Percentiles rank a stretch among this genome's conserved stretches.
Conservation (phyloP, 2,113 vertebrate genomes). For the Sterna hirundo region DNA sequence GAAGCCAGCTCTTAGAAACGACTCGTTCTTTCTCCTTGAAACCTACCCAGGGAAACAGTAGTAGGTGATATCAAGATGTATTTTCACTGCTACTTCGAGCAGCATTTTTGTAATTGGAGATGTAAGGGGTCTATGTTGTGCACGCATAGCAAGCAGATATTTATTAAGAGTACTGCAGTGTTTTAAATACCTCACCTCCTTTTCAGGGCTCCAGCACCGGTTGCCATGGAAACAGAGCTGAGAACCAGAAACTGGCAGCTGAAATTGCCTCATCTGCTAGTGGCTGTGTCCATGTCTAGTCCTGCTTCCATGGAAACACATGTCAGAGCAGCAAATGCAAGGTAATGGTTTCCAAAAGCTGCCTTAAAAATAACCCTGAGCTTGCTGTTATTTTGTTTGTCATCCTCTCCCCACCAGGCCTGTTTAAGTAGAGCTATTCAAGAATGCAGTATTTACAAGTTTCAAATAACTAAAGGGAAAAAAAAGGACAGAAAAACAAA, state of each 20-base stretch:
- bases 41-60: neutral
- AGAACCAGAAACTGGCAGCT: constrained; percentile 29
- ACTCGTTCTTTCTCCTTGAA: neutral
- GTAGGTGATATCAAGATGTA: neutral
- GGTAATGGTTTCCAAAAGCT: constrained; percentile 42
- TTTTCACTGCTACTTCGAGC: neutral
- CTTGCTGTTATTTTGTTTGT: neutral
- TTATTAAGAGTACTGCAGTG: neutral
- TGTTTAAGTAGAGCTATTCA: neutral
- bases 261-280: constrained; percentile 49
- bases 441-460: neutral
- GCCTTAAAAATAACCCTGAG: constrained; percentile 25
- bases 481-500: neutral
- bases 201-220: neutral
- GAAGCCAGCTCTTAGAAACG: neutral
- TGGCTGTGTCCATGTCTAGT: constrained; percentile 45
- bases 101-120: neutral
- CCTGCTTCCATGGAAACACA: constrained; percentile 70
- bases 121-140: neutral
- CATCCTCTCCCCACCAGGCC: neutral
- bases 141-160: neutral
- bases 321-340: constrained; percentile 1
- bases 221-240: constrained; percentile 63
- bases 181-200: constrained; percentile 29
- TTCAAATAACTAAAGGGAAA: neutral